phyloP scores from a whole-genome alignment of 2,888 invertebrate genomes.

The Bellardia bayeri region DNA sequence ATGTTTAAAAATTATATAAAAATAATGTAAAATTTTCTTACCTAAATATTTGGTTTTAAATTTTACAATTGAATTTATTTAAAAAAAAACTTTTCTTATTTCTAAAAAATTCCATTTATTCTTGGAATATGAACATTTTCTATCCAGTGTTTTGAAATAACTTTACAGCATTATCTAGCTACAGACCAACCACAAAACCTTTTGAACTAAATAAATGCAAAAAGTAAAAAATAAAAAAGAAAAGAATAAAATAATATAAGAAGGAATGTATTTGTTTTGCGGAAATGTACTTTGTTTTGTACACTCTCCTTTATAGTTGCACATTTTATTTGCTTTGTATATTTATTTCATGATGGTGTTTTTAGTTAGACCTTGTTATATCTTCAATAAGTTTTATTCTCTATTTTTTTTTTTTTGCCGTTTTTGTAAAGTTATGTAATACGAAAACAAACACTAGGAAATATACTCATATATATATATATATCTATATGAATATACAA shows the following conservation, averaged over 20 bases:
- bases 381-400: constrained; percentile 26
- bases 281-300: constrained; percentile 57
- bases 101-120: not conserved
- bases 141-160: not conserved
- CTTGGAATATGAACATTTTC: not conserved
- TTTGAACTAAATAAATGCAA: constrained; percentile 29
- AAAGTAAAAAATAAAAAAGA: not conserved
- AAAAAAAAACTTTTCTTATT: no score
- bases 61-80: no score
- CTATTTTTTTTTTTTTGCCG: not conserved
- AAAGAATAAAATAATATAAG: not conserved
- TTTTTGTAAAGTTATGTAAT: constrained; percentile 16
- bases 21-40: not conserved
- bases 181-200: constrained; percentile 44
- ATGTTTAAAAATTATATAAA: not conserved
- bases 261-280: constrained; percentile 60
- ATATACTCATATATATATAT: constrained; percentile 24
- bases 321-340: constrained; percentile 59
- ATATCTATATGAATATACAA: no score
- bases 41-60: no score
- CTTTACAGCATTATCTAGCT: not conserved
- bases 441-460: constrained; percentile 1
- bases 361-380: constrained; percentile 40
- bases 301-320: constrained; percentile 10
- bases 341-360: constrained; percentile 51